These are phyloP conservation scores for Ancistrus triradiatus DNA, from an alignment of 2,113 vertebrate species.

Conservation along the genomic window DNA sequence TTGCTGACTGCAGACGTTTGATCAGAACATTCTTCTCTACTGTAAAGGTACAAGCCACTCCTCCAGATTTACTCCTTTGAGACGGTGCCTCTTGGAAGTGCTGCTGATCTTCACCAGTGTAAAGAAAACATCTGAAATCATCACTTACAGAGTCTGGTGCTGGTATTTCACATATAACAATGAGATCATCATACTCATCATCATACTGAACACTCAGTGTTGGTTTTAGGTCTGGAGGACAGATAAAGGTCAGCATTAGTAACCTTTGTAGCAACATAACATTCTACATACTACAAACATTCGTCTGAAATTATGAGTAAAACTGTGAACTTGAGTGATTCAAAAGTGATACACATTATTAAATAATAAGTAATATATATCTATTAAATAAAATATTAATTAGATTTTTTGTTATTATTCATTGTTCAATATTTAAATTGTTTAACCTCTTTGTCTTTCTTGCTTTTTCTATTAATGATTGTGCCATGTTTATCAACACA, in stretches of 20 bases:
- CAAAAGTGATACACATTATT: no score
- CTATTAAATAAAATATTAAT: no score
- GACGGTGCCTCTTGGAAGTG: fast-evolving
- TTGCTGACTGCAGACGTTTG: no score
- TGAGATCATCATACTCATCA: not conserved
- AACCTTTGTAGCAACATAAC: no score
- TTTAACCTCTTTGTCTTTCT: no score
- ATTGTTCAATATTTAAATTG: no score
- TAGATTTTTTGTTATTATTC: no score
- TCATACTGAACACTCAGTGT: not conserved
- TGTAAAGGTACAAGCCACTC: not conserved
- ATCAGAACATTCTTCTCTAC: conserved; percentile 2
- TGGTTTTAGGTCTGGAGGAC: conserved; percentile 32
- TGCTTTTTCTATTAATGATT: no score
- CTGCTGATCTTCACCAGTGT: conserved; percentile 32
- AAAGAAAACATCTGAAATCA: conserved; percentile 36
- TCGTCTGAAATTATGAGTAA: not conserved
- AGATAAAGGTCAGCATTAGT: not conserved
- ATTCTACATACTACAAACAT: not conserved
- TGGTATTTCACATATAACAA: not conserved
- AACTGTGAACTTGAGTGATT: not conserved
- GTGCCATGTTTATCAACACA: no score
- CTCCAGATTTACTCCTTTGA: not conserved
- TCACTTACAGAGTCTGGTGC: not conserved
- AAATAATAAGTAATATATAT: no score